Percentiles rank a stretch among this genome's conserved stretches.
Conservation (phyloP, 37 sponge, comb jelly and placozoan species). For the Cladorhizidae sp. region DNA sequence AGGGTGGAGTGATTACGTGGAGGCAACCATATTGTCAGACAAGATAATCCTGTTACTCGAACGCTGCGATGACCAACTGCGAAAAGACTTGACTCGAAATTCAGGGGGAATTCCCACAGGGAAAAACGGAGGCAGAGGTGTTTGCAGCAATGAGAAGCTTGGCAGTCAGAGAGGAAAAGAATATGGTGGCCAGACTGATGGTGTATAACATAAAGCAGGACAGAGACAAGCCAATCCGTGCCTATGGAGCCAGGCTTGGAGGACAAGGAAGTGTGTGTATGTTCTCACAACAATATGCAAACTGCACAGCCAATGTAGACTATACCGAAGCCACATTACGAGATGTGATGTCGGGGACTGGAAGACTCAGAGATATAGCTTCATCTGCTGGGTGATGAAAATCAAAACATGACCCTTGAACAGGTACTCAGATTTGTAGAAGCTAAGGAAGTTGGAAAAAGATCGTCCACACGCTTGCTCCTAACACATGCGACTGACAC, state of each 20-base stretch:
- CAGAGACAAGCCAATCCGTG: constrained; percentile 38
- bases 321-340: constrained; percentile 37
- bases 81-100: constrained; percentile 39
- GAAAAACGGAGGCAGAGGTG: constrained; percentile 16
- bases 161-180: constrained; percentile 39
- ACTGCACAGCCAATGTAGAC: constrained; percentile 39
- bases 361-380: constrained; percentile 33
- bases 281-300: constrained; percentile 19
- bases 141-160: constrained; percentile 23
- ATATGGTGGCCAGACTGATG: constrained; percentile 28
- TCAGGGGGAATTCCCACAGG: constrained; percentile 18
- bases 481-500: constrained; percentile 30
- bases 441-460: constrained; percentile 19
- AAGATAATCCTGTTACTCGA: constrained; percentile 38
- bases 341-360: constrained; percentile 32
- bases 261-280: constrained; percentile 34
- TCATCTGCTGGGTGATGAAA: constrained; percentile 42
- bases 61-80: constrained; percentile 40
- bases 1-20: constrained; percentile 42
- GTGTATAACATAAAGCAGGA: constrained; percentile 48
- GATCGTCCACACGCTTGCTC: constrained; percentile 25
- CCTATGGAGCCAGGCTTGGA: constrained; percentile 35
- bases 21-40: constrained; percentile 14
- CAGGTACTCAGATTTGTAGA: constrained; percentile 31
- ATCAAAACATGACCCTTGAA: constrained; percentile 43